A percentile compares a stretch with the other conserved stretches of the same genome.
Evolutionary conservation across 2,888 invertebrate species (phyloP).

Genomic region (Nasonia oneida): DNA sequence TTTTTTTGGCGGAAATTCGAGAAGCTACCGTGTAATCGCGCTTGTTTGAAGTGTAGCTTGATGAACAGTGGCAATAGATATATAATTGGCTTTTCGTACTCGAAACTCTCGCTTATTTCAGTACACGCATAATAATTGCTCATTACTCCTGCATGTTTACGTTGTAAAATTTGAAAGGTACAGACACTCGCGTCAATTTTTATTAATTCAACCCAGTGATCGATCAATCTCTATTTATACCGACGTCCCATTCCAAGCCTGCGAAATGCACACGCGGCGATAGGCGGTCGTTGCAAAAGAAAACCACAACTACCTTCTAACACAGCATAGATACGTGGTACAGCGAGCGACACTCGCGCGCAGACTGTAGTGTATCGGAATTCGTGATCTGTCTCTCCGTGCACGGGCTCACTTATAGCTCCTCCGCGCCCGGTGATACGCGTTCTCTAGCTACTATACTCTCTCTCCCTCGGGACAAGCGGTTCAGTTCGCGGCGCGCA

Average conservation of each 20-base stretch:
- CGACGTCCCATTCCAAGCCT: neutral
- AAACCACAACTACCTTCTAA: neutral
- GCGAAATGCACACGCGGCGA: neutral
- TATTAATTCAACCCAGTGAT: no score
- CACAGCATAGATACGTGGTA: neutral
- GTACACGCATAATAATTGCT: neutral
- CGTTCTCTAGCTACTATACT: slow-evolving; percentile 5
- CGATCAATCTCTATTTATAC: neutral
- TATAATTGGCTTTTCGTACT: neutral
- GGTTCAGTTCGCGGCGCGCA: slow-evolving; percentile 65
- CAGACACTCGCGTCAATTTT: no score
- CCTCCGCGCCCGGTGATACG: neutral
- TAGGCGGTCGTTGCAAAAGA: neutral
- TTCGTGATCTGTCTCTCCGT: slow-evolving; percentile 67
- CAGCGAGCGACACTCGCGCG: neutral
- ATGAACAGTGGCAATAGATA: neutral
- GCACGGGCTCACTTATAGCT: slow-evolving; percentile 5
- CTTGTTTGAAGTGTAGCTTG: neutral
- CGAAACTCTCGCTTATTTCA: neutral
- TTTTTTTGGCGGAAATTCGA: neutral
- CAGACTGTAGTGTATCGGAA: slow-evolving; percentile 29
- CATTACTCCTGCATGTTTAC: neutral
- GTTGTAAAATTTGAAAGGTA: no score
- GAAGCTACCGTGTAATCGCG: neutral
- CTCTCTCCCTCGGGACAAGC: slow-evolving; percentile 38